Base-by-base conservation (phyloP, 2,888 invertebrate species). In the Pogonocherus hispidulus region DNA sequence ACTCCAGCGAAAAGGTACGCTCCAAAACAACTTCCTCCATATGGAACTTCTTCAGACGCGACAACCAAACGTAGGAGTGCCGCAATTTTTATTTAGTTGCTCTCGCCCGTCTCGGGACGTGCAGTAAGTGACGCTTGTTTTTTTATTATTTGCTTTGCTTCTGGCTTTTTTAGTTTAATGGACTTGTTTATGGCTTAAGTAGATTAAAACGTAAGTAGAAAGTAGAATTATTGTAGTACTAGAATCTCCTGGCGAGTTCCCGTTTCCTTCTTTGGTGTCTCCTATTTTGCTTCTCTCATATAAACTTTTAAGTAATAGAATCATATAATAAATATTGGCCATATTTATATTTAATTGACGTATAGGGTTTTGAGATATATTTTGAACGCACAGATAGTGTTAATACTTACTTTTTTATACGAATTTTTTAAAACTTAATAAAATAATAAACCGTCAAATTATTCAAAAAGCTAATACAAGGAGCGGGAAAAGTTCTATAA, bases 31-130 rank as follows among this genome's bases (percentile, higher is more conserved):
- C 79, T 77, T 78, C 77, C 62, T 89, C 89, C 86, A 91, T 91
- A 88, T 92, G 91, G 92, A 88, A 85, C 86, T 88, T 89, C 89
- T 87, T 89, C 87, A 88, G 90, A 88, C 85, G 84, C 83, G 85
- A 86, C 87, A 88, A 89, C 79, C 85, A 86, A 79, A 82, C 86
- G 80, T 86, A 85, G 84, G 81, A 80, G 74, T 76, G 75, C 72
- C 71, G 77, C 76, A 75, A 79, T 81, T 79, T 77, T 81, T 79
- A 75, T 82, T 82, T 82, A 81, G 80, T 83, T 83, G 76, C 80
- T 78, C 80, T 79, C 72, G 69, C 63, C 76, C 77, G 80, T 78
- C 75, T 76, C 77, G 74, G 77, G 77, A 78, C 79, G 83, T 83
- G 83, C 84, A 84, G 85, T 85, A 85, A 85, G 84, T 85, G 79